These are phyloP conservation scores for Nephotettix cincticeps DNA, from an alignment of 1,140 invertebrate species.

Conservation along the genomic window DNA sequence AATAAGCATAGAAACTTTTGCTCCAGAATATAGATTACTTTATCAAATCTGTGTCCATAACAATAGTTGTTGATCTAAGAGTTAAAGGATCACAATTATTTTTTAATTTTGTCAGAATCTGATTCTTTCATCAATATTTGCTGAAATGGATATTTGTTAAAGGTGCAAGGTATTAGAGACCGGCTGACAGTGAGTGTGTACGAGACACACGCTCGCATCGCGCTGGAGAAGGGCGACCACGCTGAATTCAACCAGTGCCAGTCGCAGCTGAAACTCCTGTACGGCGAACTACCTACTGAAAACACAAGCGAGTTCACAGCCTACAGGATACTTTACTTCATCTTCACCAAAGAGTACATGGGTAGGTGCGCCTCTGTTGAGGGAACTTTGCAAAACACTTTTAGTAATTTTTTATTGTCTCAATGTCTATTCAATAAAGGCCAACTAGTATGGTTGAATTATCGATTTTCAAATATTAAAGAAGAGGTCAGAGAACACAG, in stretches of 20 bases:
- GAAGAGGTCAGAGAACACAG: too few species aligned
- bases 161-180: constrained; percentile 94
- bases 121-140: constrained; percentile 38
- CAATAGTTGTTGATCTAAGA: too few species aligned
- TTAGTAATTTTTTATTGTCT: too few species aligned
- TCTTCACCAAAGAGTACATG: constrained; percentile 94
- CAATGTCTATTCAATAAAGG: too few species aligned
- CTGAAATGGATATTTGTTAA: constrained; percentile 32
- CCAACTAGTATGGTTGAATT: too few species aligned
- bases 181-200: constrained; percentile 95
- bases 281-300: constrained; percentile 63
- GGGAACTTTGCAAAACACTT: too few species aligned
- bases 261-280: constrained; percentile 93
- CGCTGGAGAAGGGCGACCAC: constrained; percentile 95
- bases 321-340: constrained; percentile 95
- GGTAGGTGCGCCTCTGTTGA: constrained; percentile 59
- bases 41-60: too few species aligned
- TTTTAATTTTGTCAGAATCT: too few species aligned
- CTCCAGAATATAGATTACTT: too few species aligned
- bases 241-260: constrained; percentile 99
- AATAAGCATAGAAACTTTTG: too few species aligned
- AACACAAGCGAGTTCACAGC: constrained; percentile 90
- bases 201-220: constrained; percentile 96
- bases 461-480: too few species aligned
- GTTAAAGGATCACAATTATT: too few species aligned